Conservation (phyloP, 2,113 vertebrate genomes). For the Syrrhaptes paradoxus region DNA sequence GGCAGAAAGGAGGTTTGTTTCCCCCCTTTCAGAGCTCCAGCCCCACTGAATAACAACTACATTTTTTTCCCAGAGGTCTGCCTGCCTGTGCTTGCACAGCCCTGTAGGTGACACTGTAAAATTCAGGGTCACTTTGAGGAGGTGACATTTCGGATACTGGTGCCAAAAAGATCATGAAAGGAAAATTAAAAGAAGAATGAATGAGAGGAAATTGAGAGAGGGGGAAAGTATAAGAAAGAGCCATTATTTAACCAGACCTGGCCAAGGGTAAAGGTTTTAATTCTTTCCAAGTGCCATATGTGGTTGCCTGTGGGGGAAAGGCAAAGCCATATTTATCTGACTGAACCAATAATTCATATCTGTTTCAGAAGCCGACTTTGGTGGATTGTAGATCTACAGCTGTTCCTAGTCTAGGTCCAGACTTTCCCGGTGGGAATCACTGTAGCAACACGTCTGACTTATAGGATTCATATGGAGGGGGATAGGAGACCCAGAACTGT, state of each 20-base stretch:
- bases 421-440: slow-evolving; percentile 72
- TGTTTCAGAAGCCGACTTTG: slow-evolving; percentile 76
- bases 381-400: slow-evolving; percentile 73
- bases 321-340: slow-evolving; percentile 68
- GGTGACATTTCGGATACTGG: slow-evolving; percentile 31
- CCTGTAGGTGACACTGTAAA: slow-evolving; percentile 61
- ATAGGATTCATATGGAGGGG: slow-evolving; percentile 75
- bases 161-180: slow-evolving; percentile 58
- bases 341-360: slow-evolving; percentile 77
- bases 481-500: slow-evolving; percentile 70
- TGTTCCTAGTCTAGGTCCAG: slow-evolving; percentile 71
- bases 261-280: slow-evolving; percentile 64
- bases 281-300: slow-evolving; percentile 74
- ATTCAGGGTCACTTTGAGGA: slow-evolving; percentile 52
- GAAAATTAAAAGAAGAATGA: slow-evolving; percentile 68
- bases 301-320: slow-evolving; percentile 66
- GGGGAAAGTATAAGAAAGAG: slow-evolving; percentile 58
- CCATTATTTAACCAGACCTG: slow-evolving; percentile 68
- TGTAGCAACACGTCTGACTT: slow-evolving; percentile 77
- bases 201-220: slow-evolving; percentile 57
- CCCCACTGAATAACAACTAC: background rate
- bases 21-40: background rate
- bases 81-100: background rate
- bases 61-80: background rate
- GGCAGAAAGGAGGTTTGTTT: slow-evolving; percentile 38